A percentile compares a stretch with the other conserved stretches of the same genome.
Conservation (phyloP, 2,888 invertebrate genomes). For the Lymantria monacha region DNA sequence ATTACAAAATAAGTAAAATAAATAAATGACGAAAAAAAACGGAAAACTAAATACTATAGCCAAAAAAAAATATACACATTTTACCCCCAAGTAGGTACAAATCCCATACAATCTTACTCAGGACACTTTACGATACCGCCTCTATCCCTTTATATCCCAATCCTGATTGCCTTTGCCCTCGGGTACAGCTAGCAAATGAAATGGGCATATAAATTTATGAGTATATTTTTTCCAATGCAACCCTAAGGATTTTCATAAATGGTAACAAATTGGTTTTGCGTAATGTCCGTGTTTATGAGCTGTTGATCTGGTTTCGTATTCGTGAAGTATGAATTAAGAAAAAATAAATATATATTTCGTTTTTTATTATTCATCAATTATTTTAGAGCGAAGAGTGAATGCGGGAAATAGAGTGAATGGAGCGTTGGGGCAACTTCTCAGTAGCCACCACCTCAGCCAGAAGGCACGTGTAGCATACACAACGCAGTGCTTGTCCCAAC, state of each 20-base stretch:
- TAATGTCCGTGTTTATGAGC: slow-evolving; percentile 23
- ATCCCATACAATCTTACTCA: slow-evolving; percentile 68
- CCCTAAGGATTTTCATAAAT: slow-evolving; percentile 42
- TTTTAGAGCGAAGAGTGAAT: too few relatives aligned
- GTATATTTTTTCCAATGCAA: slow-evolving; percentile 37
- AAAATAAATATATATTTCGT: background rate
- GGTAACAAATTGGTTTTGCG: slow-evolving; percentile 41
- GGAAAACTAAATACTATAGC: slow-evolving; percentile 1
- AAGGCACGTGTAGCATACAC: too few relatives aligned
- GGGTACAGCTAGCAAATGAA: slow-evolving; percentile 47
- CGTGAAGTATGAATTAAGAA: background rate
- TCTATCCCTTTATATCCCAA: slow-evolving; percentile 74
- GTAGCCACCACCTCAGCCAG: too few relatives aligned
- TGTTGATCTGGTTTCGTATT: slow-evolving; percentile 13
- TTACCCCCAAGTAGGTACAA: slow-evolving; percentile 50
- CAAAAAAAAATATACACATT: slow-evolving; percentile 36
- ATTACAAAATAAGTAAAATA: too few relatives aligned
- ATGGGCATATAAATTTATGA: slow-evolving; percentile 54
- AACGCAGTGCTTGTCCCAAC: too few relatives aligned
- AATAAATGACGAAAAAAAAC: too few relatives aligned
- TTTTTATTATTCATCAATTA: too few relatives aligned
- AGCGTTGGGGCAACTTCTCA: too few relatives aligned
- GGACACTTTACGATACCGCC: slow-evolving; percentile 69
- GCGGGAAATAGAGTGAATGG: too few relatives aligned
- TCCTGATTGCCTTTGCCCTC: slow-evolving; percentile 69